Percentiles rank a stretch among this genome's conserved stretches.
phyloP scores from a whole-genome alignment of 2,888 invertebrate genomes.

The Xestia ashworthii region DNA sequence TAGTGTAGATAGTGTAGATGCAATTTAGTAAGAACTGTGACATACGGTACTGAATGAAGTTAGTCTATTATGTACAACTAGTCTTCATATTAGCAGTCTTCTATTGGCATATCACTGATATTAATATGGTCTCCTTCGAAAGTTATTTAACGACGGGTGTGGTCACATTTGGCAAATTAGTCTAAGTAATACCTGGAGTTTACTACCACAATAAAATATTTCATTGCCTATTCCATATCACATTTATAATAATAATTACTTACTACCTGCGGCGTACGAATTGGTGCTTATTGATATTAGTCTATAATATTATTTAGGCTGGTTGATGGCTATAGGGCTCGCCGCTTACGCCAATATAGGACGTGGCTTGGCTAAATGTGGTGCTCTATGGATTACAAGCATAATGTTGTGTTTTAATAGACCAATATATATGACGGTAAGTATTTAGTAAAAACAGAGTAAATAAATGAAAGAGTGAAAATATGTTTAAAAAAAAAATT shows the following conservation, averaged over 20 bases:
- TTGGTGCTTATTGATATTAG: not conserved
- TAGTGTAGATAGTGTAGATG: too few species aligned
- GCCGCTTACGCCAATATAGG: not conserved
- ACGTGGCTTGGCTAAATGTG: not conserved
- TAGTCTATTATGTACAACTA: not conserved
- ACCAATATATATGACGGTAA: not conserved
- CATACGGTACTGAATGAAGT: too few species aligned
- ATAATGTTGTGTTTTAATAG: not conserved
- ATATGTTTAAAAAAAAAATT: not conserved
- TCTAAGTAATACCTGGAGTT: constrained; percentile 37
- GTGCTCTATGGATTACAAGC: not conserved
- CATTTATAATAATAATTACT: constrained; percentile 12
- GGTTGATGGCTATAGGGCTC: not conserved
- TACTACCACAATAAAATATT: constrained; percentile 29
- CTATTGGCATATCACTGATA: not conserved
- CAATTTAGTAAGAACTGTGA: too few species aligned
- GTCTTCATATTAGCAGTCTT: not conserved
- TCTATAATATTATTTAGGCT: not conserved
- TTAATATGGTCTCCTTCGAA: not conserved
- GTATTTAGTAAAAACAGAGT: not conserved
- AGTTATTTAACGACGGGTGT: constrained; percentile 39
- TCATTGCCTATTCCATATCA: constrained; percentile 7
- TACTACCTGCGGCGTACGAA: not conserved
- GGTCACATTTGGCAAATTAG: constrained; percentile 43
- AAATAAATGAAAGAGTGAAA: not conserved